Evolutionary conservation across 2,113 vertebrate genomes (phyloP).

Genomic region (Camelus bactrianus): DNA sequence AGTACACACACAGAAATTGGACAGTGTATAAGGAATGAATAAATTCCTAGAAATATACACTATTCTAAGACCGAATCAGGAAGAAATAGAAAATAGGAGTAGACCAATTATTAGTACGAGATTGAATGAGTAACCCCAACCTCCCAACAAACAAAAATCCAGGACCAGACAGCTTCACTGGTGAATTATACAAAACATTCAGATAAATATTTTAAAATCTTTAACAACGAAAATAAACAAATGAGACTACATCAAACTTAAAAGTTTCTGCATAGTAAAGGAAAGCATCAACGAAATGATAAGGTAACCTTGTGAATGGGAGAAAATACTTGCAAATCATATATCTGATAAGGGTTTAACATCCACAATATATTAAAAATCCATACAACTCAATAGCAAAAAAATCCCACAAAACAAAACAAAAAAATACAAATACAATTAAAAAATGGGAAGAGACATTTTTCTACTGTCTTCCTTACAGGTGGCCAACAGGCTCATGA

Average conservation of each 20-base stretch:
- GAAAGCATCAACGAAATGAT: not conserved
- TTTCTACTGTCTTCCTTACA: not conserved
- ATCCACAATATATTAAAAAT: not conserved
- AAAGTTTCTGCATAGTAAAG: not conserved
- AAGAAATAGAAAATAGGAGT: not conserved
- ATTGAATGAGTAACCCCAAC: not conserved
- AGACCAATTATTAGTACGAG: not conserved
- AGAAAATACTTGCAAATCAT: not conserved
- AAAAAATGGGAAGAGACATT: not conserved
- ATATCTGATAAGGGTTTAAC: not conserved
- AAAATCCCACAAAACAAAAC: not conserved
- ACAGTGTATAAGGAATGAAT: not conserved
- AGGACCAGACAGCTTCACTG: not conserved
- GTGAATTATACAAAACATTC: not conserved
- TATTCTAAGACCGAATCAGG: not conserved
- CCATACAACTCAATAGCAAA: not conserved
- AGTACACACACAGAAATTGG: not conserved
- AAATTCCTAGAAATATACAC: not conserved
- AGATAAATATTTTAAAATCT: not conserved
- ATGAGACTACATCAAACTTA: not conserved
- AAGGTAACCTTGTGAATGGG: not conserved
- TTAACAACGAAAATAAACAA: not conserved
- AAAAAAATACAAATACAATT: no score
- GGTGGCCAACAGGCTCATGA: not conserved
- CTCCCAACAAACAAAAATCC: not conserved